These are phyloP conservation scores for Cheilosia vernalis DNA, from an alignment of 2,888 invertebrate genomes.

Conservation along the genomic window DNA sequence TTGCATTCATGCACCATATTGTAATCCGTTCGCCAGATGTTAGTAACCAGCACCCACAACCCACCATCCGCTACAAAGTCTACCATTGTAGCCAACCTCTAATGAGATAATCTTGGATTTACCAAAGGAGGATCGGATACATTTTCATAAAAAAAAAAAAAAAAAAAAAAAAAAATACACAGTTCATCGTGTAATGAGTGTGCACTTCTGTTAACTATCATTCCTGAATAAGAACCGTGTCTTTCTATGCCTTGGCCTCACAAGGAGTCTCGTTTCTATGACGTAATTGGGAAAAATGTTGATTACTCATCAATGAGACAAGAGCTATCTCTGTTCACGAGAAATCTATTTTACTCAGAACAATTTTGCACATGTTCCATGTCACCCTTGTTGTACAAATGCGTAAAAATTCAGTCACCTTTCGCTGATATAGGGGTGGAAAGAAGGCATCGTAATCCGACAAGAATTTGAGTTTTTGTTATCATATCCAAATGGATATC, in stretches of 20 bases:
- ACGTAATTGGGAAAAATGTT: slow-evolving; percentile 34
- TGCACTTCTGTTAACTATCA: not conserved
- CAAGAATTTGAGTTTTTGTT: no score
- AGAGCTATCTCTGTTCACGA: not conserved
- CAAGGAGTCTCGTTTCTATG: slow-evolving; percentile 5
- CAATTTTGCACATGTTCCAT: no score
- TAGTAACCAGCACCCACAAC: no score
- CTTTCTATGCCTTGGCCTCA: not conserved
- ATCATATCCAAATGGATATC: no score
- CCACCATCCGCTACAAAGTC: not conserved
- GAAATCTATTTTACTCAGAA: not conserved
- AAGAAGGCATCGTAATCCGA: no score
- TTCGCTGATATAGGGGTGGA: no score
- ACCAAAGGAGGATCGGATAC: not conserved
- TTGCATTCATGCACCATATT: not conserved
- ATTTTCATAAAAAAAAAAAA: not conserved
- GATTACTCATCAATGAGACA: slow-evolving; percentile 22
- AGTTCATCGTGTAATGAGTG: not conserved
- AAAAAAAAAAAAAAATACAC: no score
- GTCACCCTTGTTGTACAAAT: no score
- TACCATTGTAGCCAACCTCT: not conserved
- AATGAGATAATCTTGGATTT: slow-evolving; percentile 7
- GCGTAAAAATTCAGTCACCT: no score
- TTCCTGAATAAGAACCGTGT: not conserved
- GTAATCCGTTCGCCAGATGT: not conserved